A percentile compares a stretch with the other conserved stretches of the same genome.
These are phyloP conservation scores for Scaptomyza pallida DNA, from an alignment of 1,140 invertebrate species.

Conservation along the genomic window DNA sequence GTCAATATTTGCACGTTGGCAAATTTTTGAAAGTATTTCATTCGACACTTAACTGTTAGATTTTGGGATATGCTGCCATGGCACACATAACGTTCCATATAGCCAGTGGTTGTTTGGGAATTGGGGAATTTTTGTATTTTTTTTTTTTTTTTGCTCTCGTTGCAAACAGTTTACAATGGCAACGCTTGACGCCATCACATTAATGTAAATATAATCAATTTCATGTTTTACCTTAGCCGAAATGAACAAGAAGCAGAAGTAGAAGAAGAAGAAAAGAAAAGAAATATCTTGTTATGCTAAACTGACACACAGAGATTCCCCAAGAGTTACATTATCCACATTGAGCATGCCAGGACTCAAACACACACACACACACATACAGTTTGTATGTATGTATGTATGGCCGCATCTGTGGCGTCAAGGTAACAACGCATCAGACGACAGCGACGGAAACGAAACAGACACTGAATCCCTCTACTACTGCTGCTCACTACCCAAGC, in stretches of 20 bases:
- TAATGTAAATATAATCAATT: conserved; percentile 83
- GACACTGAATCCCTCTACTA: conserved; percentile 52
- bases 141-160: too few relatives aligned
- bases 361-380: conserved; percentile 10
- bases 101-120: conserved; percentile 13
- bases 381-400: conserved; percentile 8
- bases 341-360: conserved; percentile 49
- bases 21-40: conserved; percentile 69
- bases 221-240: conserved; percentile 74
- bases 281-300: conserved; percentile 83
- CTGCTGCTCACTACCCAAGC: neutral
- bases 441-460: conserved; percentile 62
- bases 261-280: conserved; percentile 48
- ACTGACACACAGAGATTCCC: conserved; percentile 82
- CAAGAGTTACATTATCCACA: conserved; percentile 76
- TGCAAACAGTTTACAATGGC: conserved; percentile 66
- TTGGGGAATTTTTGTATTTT: conserved; percentile 37
- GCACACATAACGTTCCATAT: neutral
- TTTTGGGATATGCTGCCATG: conserved; percentile 8
- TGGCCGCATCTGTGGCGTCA: conserved; percentile 56
- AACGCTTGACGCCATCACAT: conserved; percentile 78
- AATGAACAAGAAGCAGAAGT: conserved; percentile 44
- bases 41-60: conserved; percentile 45
- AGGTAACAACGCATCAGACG: conserved; percentile 71
- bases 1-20: conserved; percentile 76